Conservation (phyloP, 2,888 invertebrate genomes). For the Lucinisca nassula region DNA sequence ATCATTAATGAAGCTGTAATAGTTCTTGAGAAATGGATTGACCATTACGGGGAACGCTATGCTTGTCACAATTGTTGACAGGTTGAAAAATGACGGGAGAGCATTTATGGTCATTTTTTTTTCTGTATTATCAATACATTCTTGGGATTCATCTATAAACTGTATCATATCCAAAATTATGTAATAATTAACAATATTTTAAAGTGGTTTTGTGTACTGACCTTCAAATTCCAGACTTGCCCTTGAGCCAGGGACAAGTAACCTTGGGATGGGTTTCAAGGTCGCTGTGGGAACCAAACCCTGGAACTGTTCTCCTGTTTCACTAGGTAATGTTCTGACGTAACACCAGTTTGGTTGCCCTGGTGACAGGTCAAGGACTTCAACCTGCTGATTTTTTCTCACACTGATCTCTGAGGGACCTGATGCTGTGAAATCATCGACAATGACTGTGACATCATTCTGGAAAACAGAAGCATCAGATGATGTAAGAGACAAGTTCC, state of each 20-base stretch:
- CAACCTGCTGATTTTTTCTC: conserved; percentile 97
- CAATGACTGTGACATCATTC: conserved; percentile 83
- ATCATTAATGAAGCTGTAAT: no score
- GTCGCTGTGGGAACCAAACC: conserved; percentile 88
- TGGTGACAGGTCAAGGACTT: conserved; percentile 93
- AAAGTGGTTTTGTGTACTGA: no score
- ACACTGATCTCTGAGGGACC: conserved; percentile 95
- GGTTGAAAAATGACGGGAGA: no score
- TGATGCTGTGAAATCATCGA: conserved; percentile 93
- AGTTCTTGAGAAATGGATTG: no score
- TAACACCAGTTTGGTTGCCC: conserved; percentile 88
- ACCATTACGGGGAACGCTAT: no score
- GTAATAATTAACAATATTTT: no score
- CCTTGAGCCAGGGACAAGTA: conserved; percentile 84
- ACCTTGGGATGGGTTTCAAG: conserved; percentile 86
- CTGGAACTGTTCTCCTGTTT: conserved; percentile 81
- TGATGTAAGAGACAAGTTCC: background rate
- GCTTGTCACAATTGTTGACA: no score
- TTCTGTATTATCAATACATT: no score
- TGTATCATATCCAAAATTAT: no score
- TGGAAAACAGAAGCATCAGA: conserved; percentile 36
- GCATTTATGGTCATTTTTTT: no score
- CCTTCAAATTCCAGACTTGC: conserved; percentile 87
- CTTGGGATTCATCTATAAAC: no score
- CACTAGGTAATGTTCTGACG: conserved; percentile 84